Evolutionary conservation across 2,888 invertebrate species (phyloP).

Genomic region (Microdon myrmicae): DNA sequence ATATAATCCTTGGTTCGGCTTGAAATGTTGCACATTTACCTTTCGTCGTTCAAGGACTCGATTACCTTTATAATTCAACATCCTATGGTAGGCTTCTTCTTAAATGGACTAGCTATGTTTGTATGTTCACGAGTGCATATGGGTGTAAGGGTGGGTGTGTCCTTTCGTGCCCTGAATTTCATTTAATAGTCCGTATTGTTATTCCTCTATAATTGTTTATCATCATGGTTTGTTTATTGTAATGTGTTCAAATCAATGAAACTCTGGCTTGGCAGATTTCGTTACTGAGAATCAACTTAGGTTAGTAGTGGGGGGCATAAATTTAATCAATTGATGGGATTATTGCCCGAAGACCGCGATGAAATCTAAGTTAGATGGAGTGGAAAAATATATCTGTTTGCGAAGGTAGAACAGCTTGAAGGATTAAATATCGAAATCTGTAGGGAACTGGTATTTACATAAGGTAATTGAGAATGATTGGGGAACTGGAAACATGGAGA

Average conservation of each 20-base stretch:
- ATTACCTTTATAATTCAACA: neutral
- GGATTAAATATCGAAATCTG: no score
- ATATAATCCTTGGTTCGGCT: slow-evolving; percentile 34
- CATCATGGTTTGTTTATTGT: no score
- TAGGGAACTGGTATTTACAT: no score
- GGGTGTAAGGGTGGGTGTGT: slow-evolving; percentile 23
- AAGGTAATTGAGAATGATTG: no score
- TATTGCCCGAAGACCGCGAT: no score
- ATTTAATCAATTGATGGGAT: slow-evolving; percentile 38
- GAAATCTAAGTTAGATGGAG: no score
- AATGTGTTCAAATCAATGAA: no score
- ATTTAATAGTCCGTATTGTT: slow-evolving; percentile 35
- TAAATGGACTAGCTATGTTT: neutral
- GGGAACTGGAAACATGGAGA: no score
- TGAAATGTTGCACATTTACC: slow-evolving; percentile 17
- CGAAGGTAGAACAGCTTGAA: no score
- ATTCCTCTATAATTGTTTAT: no score
- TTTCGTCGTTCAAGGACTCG: slow-evolving; percentile 7
- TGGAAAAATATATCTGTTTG: no score
- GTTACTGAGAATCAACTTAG: neutral
- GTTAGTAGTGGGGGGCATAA: slow-evolving; percentile 5
- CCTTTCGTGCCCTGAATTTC: slow-evolving; percentile 29
- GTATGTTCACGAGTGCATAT: slow-evolving; percentile 11
- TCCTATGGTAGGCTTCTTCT: no score
- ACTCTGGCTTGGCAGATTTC: neutral